Base-by-base conservation (phyloP, 2,113 vertebrate genomes). In the Callorhinus ursinus region DNA sequence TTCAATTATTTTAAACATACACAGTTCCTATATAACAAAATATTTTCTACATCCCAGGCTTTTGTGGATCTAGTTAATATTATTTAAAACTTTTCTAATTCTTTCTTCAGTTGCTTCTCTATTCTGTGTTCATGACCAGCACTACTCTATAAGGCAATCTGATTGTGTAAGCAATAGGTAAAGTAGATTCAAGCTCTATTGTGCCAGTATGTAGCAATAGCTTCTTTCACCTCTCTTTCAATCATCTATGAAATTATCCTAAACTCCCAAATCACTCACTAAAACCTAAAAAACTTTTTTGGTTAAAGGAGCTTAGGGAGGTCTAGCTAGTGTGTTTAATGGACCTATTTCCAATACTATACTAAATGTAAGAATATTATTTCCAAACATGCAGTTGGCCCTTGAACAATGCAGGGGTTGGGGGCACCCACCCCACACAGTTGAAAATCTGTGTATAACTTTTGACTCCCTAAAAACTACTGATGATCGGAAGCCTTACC, bases 1-100 rank as follows among this genome's bases (percentile, higher is more conserved):
- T 96, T 83, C 39, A 77, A 19, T 39, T 77, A 90, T 63, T 84
- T 71, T 16, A 83, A 95, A 93, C 53, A 94, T 93, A 91, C 49
- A 67, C 18, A 28, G 22, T 88, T 81, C 33, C 28, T 90, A 33
- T 83, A 53, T 74, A 92, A 74, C 49, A 89, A 86, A 93, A 53
- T 86, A 53, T 93, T 92, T 95, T 87, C 59, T 28, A 57, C 21
- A 92, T 42, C 4, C 74, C 53, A 53, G 39, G n/a, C n/a, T 42
- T 95, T 87, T 88, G 42, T 84, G n/a, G 46, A 90, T 71, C 76
- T 95, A 24, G 51, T 16, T 76, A 88, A 53, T 83, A 57, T 33
- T 92, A n/a, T 51, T 63, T 88, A 80, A 96, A 86, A 80, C 31
- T 65, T 61, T 71, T 69, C 22, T 57, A 80, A 57, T 57, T 81